These are phyloP conservation scores for Peromyscus leucopus DNA, from an alignment of 2,113 vertebrate species.

Conservation along the genomic window DNA sequence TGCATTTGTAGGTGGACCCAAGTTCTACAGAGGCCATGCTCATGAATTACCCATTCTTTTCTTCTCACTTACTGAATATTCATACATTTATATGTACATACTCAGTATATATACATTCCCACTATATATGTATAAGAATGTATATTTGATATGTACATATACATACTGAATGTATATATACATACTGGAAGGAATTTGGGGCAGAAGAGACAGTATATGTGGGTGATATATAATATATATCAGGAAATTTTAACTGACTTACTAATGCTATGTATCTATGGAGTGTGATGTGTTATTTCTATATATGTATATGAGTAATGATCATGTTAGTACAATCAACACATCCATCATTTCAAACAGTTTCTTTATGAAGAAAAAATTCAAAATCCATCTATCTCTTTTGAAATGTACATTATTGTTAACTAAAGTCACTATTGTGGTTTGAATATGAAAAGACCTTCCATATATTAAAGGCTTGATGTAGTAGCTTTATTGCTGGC, in stretches of 20 bases:
- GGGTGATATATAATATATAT: background rate
- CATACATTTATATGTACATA: background rate
- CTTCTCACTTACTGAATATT: background rate
- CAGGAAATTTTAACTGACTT: background rate
- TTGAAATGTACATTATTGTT: background rate
- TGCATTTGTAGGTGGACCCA: background rate
- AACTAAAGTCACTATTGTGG: background rate
- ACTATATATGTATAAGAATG: no score
- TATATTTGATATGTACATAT: background rate
- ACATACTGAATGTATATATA: background rate
- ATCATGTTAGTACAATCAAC: background rate
- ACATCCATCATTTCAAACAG: background rate
- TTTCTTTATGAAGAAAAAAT: background rate
- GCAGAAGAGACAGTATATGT: background rate
- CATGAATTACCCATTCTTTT: background rate
- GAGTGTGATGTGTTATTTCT: background rate
- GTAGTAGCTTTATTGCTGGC: no score
- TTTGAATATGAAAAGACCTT: background rate
- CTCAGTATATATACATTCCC: background rate
- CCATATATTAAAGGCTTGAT: background rate
- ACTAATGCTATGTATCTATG: background rate
- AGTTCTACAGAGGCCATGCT: constrained; percentile 53
- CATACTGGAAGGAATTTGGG: background rate
- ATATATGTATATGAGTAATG: background rate
- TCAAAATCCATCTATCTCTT: background rate